A percentile compares a stretch with the other conserved stretches of the same genome.
phyloP scores from a whole-genome alignment of 1,140 invertebrate genomes.

The Drosophila tristis region DNA sequence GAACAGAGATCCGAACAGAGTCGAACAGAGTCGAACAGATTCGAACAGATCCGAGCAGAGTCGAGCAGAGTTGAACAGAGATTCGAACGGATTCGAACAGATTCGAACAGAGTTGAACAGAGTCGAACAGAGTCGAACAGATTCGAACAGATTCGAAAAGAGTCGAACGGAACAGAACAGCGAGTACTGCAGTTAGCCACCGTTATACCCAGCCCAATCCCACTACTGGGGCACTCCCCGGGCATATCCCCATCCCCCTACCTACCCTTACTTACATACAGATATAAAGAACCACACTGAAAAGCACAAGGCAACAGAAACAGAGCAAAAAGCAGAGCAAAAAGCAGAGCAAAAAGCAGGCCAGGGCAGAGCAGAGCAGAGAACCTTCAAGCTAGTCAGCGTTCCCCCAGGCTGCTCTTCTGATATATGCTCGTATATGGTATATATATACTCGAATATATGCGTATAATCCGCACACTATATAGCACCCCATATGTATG shows the following conservation, averaged over 20 bases:
- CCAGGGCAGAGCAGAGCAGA: too few relatives aligned
- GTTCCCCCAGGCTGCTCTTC: conserved; percentile 25
- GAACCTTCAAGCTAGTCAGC: conserved; percentile 13
- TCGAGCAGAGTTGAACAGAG: too few relatives aligned
- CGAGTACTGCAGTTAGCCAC: conserved; percentile 31
- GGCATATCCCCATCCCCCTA: conserved; percentile 13
- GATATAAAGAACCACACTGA: conserved; percentile 20
- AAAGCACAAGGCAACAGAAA: conserved; percentile 14
- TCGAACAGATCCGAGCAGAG: too few relatives aligned
- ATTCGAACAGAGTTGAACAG: not conserved
- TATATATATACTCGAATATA: conserved; percentile 15
- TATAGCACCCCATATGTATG: conserved; percentile 32
- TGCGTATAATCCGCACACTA: conserved; percentile 29
- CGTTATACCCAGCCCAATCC: too few relatives aligned
- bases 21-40: too few relatives aligned
- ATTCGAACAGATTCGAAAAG: too few relatives aligned
- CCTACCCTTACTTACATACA: conserved; percentile 31
- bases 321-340: not conserved
- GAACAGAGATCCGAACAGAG: too few relatives aligned
- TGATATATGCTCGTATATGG: conserved; percentile 42
- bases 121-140: too few relatives aligned
- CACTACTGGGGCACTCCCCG: not conserved
- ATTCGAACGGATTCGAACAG: too few relatives aligned
- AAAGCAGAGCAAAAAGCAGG: not conserved
- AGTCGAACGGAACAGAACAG: conserved; percentile 11